Evolutionary conservation across 2,888 invertebrate species (phyloP).

Genomic region (Ectemnius lituratus): DNA sequence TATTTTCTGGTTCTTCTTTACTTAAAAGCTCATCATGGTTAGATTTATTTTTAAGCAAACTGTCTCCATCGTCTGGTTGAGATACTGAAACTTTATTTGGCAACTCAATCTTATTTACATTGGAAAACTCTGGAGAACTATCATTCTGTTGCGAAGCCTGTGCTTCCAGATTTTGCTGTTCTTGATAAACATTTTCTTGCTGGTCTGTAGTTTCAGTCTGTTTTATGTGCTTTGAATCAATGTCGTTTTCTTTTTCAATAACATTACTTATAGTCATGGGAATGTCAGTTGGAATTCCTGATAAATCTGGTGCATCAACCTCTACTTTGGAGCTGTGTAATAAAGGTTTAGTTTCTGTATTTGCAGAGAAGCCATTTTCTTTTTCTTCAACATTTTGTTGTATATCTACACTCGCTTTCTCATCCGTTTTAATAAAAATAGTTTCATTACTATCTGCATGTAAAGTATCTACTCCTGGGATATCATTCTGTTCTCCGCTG

Average conservation of each 20-base stretch:
- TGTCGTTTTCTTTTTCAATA: not conserved
- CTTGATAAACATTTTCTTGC: too few relatives aligned
- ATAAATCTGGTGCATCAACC: slow-evolving; percentile 5
- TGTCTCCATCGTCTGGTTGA: not conserved
- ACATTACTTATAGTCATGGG: not conserved
- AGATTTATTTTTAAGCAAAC: not conserved
- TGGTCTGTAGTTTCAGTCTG: too few relatives aligned
- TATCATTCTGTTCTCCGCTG: slow-evolving; percentile 1
- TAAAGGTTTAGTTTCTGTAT: not conserved
- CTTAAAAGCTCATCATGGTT: not conserved
- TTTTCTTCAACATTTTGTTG: not conserved
- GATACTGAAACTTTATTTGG: not conserved
- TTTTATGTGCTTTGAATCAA: not conserved
- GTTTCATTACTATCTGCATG: slow-evolving; percentile 6
- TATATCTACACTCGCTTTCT: not conserved
- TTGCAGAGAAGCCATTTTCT: not conserved
- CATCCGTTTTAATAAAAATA: slow-evolving; percentile 15
- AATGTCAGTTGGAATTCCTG: slow-evolving; percentile 11
- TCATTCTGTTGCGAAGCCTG: too few relatives aligned
- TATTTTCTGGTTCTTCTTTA: not conserved
- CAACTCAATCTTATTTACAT: too few relatives aligned
- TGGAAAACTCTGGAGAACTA: too few relatives aligned
- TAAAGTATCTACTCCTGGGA: slow-evolving; percentile 5
- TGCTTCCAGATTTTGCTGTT: too few relatives aligned
- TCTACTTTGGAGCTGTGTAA: not conserved